Percentiles rank a stretch among this genome's conserved stretches.
Conservation (phyloP, 2,888 invertebrate species). For the Helobdella robusta region DNA sequence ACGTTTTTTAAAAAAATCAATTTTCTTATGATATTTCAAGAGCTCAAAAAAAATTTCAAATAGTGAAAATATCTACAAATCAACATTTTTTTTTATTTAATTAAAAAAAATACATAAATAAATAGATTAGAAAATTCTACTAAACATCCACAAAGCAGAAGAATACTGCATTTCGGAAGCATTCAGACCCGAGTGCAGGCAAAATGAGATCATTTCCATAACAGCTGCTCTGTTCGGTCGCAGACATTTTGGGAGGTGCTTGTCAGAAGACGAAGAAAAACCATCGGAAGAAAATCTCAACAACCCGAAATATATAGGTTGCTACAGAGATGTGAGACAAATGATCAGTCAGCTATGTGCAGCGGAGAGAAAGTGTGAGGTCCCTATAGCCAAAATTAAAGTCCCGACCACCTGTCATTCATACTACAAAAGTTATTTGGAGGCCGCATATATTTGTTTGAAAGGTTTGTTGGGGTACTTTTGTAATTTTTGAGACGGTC, state of each 20-base stretch:
- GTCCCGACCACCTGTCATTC: neutral
- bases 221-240: conserved; percentile 5
- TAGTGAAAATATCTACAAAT: too few relatives aligned
- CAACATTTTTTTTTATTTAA: too few relatives aligned
- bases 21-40: too few relatives aligned
- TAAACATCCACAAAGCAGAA: neutral
- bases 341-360: neutral
- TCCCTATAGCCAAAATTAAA: neutral
- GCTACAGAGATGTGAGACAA: conserved; percentile 17
- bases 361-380: neutral
- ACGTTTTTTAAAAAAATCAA: too few relatives aligned
- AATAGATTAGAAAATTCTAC: too few relatives aligned
- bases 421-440: neutral
- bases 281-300: neutral
- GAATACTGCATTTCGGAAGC: conserved; percentile 5
- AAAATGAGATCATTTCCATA: conserved; percentile 3
- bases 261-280: conserved; percentile 12
- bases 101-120: too few relatives aligned
- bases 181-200: neutral
- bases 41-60: too few relatives aligned
- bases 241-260: conserved; percentile 1
- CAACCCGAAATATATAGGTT: conserved; percentile 10
- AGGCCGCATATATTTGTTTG: neutral
- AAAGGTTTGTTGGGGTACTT: too few relatives aligned
- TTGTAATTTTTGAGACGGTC: too few relatives aligned